Conservation (phyloP, 2,797 vertebrate genomes). For the Spinus pinus region DNA sequence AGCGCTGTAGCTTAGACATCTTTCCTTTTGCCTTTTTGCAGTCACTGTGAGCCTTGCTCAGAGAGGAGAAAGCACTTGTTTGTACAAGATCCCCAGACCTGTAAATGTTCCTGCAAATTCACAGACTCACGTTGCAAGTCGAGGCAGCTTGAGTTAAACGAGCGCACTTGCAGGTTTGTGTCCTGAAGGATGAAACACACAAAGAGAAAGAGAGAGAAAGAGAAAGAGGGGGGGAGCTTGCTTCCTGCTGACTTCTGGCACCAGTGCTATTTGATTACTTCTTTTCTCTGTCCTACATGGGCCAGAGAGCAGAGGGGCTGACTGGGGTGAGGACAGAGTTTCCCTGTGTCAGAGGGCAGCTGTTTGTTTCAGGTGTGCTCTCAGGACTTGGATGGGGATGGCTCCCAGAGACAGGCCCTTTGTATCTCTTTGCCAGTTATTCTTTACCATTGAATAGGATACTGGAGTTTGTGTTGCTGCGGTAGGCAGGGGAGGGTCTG, state of each 20-base stretch:
- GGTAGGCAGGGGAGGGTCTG: not conserved
- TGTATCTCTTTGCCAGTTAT: not conserved
- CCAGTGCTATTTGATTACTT: slow-evolving; percentile 53
- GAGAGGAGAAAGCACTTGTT: slow-evolving; percentile 94
- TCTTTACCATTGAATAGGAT: not conserved
- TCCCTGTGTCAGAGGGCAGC: not conserved
- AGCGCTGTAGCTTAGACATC: slow-evolving; percentile 85
- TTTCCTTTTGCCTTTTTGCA: slow-evolving; percentile 95
- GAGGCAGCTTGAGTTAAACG: slow-evolving; percentile 97
- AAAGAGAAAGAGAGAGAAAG: slow-evolving; percentile 61
- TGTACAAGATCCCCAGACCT: slow-evolving; percentile 94
- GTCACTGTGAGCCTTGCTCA: slow-evolving; percentile 94
- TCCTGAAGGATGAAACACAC: slow-evolving; percentile 73
- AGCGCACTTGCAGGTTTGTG: slow-evolving; percentile 99
- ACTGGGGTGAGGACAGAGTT: slow-evolving; percentile 8
- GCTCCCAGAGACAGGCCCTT: not conserved
- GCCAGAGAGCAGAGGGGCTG: slow-evolving; percentile 34
- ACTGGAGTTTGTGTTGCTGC: not conserved
- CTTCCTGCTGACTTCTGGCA: slow-evolving; percentile 71
- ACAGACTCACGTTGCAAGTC: slow-evolving; percentile 95
- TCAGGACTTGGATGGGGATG: not conserved
- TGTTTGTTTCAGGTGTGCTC: slow-evolving; percentile 16
- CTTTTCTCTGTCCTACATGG: slow-evolving; percentile 36
- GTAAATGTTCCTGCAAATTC: slow-evolving; percentile 98
- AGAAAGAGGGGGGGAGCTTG: slow-evolving; percentile 72